Percentiles rank a stretch among this genome's conserved stretches.
These are phyloP conservation scores for Plecturocebus donacophilus DNA, from an alignment of 2,113 vertebrate species.

Conservation along the genomic window DNA sequence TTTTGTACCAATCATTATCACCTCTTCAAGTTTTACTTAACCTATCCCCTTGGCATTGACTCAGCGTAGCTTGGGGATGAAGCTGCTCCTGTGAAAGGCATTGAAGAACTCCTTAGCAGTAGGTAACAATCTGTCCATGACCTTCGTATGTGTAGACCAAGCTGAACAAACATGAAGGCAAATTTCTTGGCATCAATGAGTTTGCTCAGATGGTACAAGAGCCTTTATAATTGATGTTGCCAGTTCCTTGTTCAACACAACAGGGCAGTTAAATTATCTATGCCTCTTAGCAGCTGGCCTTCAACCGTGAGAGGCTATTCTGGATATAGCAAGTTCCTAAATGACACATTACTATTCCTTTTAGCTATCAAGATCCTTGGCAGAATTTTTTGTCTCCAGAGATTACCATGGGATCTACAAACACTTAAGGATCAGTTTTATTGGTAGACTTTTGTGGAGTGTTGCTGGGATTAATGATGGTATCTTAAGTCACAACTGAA, in stretches of 20 bases:
- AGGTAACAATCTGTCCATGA: not conserved
- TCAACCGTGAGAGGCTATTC: not conserved
- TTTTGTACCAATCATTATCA: not conserved
- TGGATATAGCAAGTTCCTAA: not conserved
- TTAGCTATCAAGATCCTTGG: not conserved
- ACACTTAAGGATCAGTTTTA: not conserved
- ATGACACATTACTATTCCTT: not conserved
- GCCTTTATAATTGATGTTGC: not conserved
- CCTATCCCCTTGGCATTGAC: not conserved
- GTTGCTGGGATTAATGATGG: not conserved
- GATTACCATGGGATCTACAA: not conserved
- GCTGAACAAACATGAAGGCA: not conserved
- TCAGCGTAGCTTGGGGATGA: not conserved
- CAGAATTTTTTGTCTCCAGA: not conserved
- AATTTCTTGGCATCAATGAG: not conserved
- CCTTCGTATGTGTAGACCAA: slow-evolving; percentile 17
- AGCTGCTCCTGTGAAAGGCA: not conserved
- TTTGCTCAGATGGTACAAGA: not conserved
- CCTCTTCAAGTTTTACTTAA: not conserved
- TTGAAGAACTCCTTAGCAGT: not conserved
- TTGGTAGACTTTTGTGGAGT: not conserved
- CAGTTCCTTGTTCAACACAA: not conserved
- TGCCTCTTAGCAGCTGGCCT: not conserved
- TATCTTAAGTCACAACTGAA: not conserved
- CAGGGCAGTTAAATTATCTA: not conserved